Conservation (phyloP, 92 coral and sea anemone species). For the Palythoa grandis region DNA sequence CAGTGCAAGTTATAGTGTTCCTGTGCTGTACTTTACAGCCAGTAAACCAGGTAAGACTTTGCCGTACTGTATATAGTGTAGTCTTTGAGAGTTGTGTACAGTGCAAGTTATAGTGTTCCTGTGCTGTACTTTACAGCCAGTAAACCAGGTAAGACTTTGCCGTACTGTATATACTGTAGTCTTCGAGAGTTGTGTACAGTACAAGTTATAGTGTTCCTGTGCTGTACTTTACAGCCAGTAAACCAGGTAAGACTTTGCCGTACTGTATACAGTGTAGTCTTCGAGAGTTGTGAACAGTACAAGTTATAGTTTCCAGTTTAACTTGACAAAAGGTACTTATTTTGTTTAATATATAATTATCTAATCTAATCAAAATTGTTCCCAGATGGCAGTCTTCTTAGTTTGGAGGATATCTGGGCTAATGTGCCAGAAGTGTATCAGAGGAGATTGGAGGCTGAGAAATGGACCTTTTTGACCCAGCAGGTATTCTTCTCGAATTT, state of each 20-base stretch:
- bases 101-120: constrained; percentile 45
- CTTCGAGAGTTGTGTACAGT: neutral
- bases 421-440: constrained; percentile 77
- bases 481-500: constrained; percentile 62
- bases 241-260: constrained; percentile 64
- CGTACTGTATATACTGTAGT: neutral
- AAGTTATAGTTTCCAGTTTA: neutral
- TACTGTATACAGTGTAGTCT: neutral
- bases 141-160: constrained; percentile 69
- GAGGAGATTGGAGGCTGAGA: constrained; percentile 67
- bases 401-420: constrained; percentile 83
- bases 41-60: constrained; percentile 74
- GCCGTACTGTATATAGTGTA: neutral
- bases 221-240: constrained; percentile 85
- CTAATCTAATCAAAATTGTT: neutral
- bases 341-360: too few relatives aligned
- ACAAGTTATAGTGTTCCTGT: constrained; percentile 62
- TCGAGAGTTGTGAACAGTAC: neutral
- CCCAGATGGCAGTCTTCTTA: constrained; percentile 83
- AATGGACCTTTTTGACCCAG: constrained; percentile 98
- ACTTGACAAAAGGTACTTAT: too few relatives aligned
- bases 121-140: constrained; percentile 91
- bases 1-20: constrained; percentile 27
- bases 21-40: constrained; percentile 92
- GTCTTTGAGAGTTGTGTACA: neutral